phyloP scores from a whole-genome alignment of 2,797 vertebrate genomes.

The Amblyopsis hoosieri region DNA sequence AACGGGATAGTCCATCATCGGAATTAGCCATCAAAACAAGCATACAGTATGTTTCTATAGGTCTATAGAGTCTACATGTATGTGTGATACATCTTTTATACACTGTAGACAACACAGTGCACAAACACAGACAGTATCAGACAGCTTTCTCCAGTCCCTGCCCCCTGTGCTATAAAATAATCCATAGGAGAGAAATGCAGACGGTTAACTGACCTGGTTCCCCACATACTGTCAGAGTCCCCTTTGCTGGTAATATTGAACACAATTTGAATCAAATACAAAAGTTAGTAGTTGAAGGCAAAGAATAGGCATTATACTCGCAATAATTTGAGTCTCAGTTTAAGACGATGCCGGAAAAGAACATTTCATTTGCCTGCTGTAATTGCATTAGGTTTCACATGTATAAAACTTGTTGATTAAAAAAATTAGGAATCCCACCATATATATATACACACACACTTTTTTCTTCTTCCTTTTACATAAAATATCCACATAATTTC shows the following conservation, averaged over 20 bases:
- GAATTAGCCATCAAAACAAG: too few species aligned
- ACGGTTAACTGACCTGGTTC: too few species aligned
- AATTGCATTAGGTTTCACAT: slow-evolving; percentile 68
- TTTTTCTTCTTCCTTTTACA: neutral
- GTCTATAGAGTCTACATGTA: too few species aligned
- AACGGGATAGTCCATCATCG: too few species aligned
- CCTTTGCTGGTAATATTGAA: slow-evolving; percentile 48
- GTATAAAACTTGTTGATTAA: slow-evolving; percentile 65
- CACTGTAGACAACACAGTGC: too few species aligned
- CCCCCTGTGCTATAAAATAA: too few species aligned
- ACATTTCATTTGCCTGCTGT: slow-evolving; percentile 67
- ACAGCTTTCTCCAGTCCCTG: too few species aligned
- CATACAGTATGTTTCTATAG: too few species aligned
- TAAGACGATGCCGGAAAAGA: slow-evolving; percentile 54
- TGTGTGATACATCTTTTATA: too few species aligned
- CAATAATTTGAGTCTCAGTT: slow-evolving; percentile 59
- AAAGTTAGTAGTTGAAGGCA: slow-evolving; percentile 41
- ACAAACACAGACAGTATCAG: too few species aligned
- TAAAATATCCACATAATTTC: slow-evolving; percentile 49
- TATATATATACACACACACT: neutral
- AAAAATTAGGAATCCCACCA: slow-evolving; percentile 44
- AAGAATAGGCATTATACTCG: slow-evolving; percentile 55
- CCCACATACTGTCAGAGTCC: neutral
- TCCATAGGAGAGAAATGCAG: too few species aligned
- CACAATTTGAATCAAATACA: slow-evolving; percentile 52